A percentile compares a stretch with the other conserved stretches of the same genome.
Evolutionary conservation across 2,888 invertebrate genomes (phyloP).

Genomic region (Galeruca laticollis): DNA sequence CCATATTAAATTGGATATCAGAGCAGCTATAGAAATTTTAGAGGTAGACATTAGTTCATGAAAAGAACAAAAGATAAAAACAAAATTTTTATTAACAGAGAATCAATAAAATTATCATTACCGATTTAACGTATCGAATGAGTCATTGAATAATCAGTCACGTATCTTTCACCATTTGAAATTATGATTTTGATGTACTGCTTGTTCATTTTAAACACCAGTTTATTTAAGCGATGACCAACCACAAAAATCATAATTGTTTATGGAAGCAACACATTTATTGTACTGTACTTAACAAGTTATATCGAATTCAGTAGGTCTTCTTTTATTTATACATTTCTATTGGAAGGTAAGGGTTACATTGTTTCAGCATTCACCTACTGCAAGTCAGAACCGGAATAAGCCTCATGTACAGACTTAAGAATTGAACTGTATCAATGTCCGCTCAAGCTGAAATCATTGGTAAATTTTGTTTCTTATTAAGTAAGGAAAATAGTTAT

Average conservation of each 20-base stretch:
- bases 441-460: no score
- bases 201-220: background rate
- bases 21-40: no score
- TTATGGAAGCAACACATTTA: slow-evolving; percentile 6
- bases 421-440: no score
- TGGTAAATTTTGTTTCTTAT: no score
- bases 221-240: background rate
- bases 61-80: no score
- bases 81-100: no score
- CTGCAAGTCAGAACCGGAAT: background rate
- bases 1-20: no score
- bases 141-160: background rate
- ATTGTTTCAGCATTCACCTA: background rate
- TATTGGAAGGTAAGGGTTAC: slow-evolving; percentile 1
- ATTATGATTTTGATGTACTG: background rate
- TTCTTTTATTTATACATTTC: slow-evolving; percentile 11
- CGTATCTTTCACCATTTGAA: background rate
- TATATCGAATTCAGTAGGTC: slow-evolving; percentile 5
- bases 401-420: no score
- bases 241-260: slow-evolving; percentile 6
- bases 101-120: background rate
- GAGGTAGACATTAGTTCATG: no score
- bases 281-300: background rate
- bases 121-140: background rate
- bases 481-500: no score